Conservation (phyloP, 2,888 invertebrate genomes). For the Ophioninae sp. region DNA sequence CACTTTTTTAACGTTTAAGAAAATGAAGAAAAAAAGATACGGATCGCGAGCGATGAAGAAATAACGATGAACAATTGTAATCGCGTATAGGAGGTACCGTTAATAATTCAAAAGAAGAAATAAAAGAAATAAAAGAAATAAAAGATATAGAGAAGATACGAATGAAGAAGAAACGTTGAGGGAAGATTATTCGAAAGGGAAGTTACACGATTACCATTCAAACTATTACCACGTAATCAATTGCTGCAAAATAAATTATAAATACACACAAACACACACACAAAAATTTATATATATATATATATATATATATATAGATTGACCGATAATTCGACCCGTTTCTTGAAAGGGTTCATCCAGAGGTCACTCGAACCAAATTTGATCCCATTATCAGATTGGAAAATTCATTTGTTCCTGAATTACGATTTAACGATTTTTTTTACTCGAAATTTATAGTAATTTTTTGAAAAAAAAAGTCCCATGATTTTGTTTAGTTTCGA, state of each 20-base stretch:
- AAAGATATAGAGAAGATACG: no score
- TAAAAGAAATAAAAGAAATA: background rate
- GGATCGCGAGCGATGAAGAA: conserved; percentile 32
- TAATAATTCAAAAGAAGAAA: conserved; percentile 13
- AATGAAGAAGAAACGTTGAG: no score
- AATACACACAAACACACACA: no score
- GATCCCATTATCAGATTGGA: no score
- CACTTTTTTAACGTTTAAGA: conserved; percentile 48
- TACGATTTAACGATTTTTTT: no score
- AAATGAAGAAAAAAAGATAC: conserved; percentile 17
- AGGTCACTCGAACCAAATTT: no score
- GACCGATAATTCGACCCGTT: no score
- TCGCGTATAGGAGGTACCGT: conserved; percentile 42
- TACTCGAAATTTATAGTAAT: no score
- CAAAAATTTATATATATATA: conserved; percentile 19
- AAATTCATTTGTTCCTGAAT: no score
- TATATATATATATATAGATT: conserved; percentile 32
- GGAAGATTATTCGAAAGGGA: conserved; percentile 45
- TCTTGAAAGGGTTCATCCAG: no score
- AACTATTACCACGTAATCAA: conserved; percentile 63
- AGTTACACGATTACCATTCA: conserved; percentile 61
- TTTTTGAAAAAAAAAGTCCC: no score
- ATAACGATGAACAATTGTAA: conserved; percentile 19
- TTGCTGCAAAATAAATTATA: conserved; percentile 40
- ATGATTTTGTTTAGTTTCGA: no score